phyloP scores from a whole-genome alignment of 2,888 invertebrate genomes.

The Sialis fuliginosa region DNA sequence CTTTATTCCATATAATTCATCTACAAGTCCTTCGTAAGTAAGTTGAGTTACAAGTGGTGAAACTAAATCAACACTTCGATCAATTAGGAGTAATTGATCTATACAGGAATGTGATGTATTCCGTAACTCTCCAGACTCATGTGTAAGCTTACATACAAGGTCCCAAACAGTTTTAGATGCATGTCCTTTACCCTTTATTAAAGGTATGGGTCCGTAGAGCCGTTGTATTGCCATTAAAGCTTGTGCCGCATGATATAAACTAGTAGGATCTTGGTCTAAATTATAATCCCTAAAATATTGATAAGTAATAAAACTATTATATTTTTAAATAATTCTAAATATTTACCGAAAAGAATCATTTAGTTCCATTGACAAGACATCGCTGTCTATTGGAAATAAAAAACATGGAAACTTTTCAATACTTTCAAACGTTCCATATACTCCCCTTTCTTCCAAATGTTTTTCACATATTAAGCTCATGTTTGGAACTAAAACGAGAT shows the following conservation, averaged over 20 bases:
- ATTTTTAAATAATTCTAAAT: neutral
- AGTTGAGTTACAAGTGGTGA: slow-evolving; percentile 86
- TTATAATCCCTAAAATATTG: slow-evolving; percentile 49
- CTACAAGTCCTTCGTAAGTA: slow-evolving; percentile 94
- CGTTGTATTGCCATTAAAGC: slow-evolving; percentile 73
- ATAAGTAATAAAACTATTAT: neutral
- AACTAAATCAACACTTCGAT: slow-evolving; percentile 80
- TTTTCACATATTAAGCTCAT: slow-evolving; percentile 76
- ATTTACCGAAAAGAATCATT: slow-evolving; percentile 55
- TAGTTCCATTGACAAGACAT: slow-evolving; percentile 84
- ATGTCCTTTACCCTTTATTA: slow-evolving; percentile 76
- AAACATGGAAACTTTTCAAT: slow-evolving; percentile 77
- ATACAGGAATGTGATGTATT: slow-evolving; percentile 33
- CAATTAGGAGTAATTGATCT: slow-evolving; percentile 77
- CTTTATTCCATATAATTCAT: slow-evolving; percentile 82
- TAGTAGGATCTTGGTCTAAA: slow-evolving; percentile 77
- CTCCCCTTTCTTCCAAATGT: slow-evolving; percentile 65
- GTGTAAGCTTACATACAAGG: slow-evolving; percentile 53
- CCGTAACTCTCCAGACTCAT: slow-evolving; percentile 39
- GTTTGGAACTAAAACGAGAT: slow-evolving; percentile 78
- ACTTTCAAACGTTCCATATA: slow-evolving; percentile 54
- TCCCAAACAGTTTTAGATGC: slow-evolving; percentile 83
- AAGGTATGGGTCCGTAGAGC: slow-evolving; percentile 75
- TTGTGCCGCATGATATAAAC: slow-evolving; percentile 72
- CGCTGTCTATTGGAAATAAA: slow-evolving; percentile 79